Evolutionary conservation across 1,140 invertebrate species (phyloP).

Genomic region (Subanguina moxae): DNA sequence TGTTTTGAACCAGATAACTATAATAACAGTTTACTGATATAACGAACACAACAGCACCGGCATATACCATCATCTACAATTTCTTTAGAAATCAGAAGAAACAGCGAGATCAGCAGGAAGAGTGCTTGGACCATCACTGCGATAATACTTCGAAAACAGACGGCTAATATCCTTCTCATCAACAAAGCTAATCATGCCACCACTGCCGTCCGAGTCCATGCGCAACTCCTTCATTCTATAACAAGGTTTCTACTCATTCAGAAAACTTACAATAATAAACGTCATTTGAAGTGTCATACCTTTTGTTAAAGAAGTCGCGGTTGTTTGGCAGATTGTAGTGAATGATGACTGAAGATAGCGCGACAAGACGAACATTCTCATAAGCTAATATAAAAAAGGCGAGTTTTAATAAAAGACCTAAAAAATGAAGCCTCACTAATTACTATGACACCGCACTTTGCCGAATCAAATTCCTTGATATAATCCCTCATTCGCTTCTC

Average conservation of each 20-base stretch:
- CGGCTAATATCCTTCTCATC: neutral
- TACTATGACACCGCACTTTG: neutral
- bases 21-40: no score
- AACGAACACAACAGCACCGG: no score
- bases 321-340: neutral
- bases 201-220: neutral
- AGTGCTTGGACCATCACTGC: neutral
- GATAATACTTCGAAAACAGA: neutral
- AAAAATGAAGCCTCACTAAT: neutral
- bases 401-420: no score
- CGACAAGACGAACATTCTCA: neutral
- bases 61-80: no score
- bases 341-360: neutral
- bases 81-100: no score
- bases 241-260: no score
- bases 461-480: constrained; percentile 1
- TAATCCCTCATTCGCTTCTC: neutral
- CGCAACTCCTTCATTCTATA: neutral
- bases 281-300: neutral
- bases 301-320: neutral
- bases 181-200: neutral
- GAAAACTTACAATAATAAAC: no score
- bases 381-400: neutral
- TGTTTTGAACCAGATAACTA: no score
- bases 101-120: neutral